Percentiles rank a stretch among this genome's conserved stretches.
Conservation (phyloP, 2,888 invertebrate species). For the Cephalotes varians region DNA sequence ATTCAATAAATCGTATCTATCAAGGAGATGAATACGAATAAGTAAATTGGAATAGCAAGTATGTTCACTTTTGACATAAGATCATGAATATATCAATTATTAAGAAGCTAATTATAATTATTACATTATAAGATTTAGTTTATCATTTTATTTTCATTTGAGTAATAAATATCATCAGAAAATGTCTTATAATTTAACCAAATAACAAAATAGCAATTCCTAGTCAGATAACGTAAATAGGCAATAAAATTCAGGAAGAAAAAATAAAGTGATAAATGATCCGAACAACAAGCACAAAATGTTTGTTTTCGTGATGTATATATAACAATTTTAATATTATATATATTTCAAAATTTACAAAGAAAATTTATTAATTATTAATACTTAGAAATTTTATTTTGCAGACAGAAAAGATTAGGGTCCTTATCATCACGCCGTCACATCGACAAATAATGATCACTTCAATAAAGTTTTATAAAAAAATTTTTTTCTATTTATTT, state of each 20-base stretch:
- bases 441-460: too few species aligned
- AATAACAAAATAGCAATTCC: not conserved
- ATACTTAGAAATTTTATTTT: not conserved
- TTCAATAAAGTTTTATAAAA: not conserved
- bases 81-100: not conserved
- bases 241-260: not conserved
- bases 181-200: not conserved
- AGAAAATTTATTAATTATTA: not conserved
- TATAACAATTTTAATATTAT: constrained; percentile 6
- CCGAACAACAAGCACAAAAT: not conserved
- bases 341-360: constrained; percentile 10
- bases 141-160: not conserved
- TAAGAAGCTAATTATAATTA: not conserved
- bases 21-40: not conserved
- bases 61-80: not conserved
- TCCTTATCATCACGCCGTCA: not conserved
- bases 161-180: not conserved
- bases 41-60: not conserved
- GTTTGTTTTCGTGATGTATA: not conserved
- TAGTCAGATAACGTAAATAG: not conserved
- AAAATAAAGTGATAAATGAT: not conserved
- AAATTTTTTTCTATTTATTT: not conserved
- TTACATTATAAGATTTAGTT: not conserved
- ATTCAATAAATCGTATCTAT: not conserved
- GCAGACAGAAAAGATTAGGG: not conserved